phyloP scores from a whole-genome alignment of 2,888 invertebrate genomes.

The Tenthredo mesomela region DNA sequence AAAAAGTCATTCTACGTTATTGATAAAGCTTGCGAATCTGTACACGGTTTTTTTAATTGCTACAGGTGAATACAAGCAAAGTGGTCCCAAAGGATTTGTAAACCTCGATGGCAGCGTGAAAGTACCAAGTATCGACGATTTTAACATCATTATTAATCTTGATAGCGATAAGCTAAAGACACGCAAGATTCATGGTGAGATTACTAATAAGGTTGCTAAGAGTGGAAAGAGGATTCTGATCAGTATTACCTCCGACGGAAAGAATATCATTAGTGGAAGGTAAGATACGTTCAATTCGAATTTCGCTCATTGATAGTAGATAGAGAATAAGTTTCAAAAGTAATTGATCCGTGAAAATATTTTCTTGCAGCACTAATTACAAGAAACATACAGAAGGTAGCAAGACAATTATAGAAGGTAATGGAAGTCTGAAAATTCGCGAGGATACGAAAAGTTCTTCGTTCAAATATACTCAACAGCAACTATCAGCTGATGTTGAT shows the following conservation, averaged over 20 bases:
- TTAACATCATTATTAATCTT: constrained; percentile 81
- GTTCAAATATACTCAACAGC: constrained; percentile 86
- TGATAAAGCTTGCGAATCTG: not conserved
- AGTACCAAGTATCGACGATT: constrained; percentile 83
- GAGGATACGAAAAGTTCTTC: constrained; percentile 85
- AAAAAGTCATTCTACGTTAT: not conserved
- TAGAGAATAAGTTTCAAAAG: too few relatives aligned
- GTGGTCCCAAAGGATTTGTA: constrained; percentile 76
- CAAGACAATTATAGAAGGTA: constrained; percentile 87
- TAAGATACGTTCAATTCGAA: constrained; percentile 67
- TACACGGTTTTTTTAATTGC: not conserved
- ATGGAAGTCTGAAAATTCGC: constrained; percentile 85
- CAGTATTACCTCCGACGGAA: constrained; percentile 82
- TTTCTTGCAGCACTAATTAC: constrained; percentile 82
- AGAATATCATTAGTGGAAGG: constrained; percentile 86
- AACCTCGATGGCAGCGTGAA: constrained; percentile 79
- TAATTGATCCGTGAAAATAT: not conserved
- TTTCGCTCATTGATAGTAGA: not conserved
- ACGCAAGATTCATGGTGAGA: constrained; percentile 84
- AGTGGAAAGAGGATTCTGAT: constrained; percentile 84
- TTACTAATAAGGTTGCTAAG: constrained; percentile 77
- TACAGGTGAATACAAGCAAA: constrained; percentile 68
- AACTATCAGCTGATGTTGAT: constrained; percentile 81
- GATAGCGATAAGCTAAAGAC: constrained; percentile 84
- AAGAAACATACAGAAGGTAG: constrained; percentile 85